Evolutionary conservation across 1,140 invertebrate genomes (phyloP).

Genomic region (Probaryconus sp.): DNA sequence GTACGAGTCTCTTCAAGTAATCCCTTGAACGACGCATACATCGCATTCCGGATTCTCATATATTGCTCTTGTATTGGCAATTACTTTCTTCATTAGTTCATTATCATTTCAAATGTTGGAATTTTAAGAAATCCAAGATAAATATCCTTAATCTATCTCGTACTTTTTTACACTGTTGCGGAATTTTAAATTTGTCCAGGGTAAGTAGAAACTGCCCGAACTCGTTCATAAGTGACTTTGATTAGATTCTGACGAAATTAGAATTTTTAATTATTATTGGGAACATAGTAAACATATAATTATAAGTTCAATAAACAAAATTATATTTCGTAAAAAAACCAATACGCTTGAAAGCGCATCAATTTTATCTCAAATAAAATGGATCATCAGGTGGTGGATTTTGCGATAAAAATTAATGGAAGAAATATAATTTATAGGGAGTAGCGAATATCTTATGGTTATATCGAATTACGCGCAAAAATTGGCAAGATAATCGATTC

Average conservation of each 20-base stretch:
- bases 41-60: constrained; percentile 36
- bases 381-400: not conserved
- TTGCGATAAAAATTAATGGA: constrained; percentile 11
- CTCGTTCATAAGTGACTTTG: too few species aligned
- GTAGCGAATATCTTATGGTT: constrained; percentile 39
- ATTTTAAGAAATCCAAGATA: constrained; percentile 2
- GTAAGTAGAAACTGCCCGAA: too few species aligned
- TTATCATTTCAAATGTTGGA: constrained; percentile 23
- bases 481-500: constrained; percentile 66
- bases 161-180: too few species aligned
- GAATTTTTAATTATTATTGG: too few species aligned
- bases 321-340: too few species aligned
- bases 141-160: too few species aligned
- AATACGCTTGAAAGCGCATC: too few species aligned
- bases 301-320: too few species aligned
- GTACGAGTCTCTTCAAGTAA: constrained; percentile 25
- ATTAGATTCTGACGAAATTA: too few species aligned
- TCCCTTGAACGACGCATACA: constrained; percentile 28
- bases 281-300: too few species aligned
- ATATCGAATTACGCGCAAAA: constrained; percentile 61
- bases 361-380: too few species aligned
- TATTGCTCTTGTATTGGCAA: constrained; percentile 37
- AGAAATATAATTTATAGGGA: constrained; percentile 33
- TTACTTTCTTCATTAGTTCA: constrained; percentile 34
- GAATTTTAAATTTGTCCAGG: too few species aligned